These are phyloP conservation scores for Tautogolabrus adspersus DNA, from an alignment of 2,113 vertebrate genomes.

Conservation along the genomic window DNA sequence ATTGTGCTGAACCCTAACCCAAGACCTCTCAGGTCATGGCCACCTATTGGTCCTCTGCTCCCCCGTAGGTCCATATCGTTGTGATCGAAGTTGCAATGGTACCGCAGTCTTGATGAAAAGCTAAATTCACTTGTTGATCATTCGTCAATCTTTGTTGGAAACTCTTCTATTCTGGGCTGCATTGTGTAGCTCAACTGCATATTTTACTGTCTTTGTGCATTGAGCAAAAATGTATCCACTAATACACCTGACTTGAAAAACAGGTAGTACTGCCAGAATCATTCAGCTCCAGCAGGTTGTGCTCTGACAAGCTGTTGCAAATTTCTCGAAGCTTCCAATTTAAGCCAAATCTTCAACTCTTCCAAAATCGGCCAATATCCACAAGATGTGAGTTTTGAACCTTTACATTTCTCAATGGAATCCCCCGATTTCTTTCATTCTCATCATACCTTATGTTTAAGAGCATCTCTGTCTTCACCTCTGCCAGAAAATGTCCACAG, in stretches of 20 bases:
- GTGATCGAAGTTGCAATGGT: background rate
- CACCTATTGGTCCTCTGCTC: conserved; percentile 77
- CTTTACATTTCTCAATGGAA: conserved; percentile 1
- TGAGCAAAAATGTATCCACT: background rate
- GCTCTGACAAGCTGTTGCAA: background rate
- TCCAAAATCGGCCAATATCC: background rate
- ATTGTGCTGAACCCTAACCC: conserved; percentile 82
- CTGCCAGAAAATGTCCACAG: conserved; percentile 41
- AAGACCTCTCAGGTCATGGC: conserved; percentile 85
- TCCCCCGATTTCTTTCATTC: background rate
- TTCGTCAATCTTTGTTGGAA: background rate
- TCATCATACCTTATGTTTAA: conserved; percentile 11
- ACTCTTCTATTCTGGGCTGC: background rate
- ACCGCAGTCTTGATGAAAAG: background rate
- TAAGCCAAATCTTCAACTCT: background rate
- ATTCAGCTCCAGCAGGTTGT: background rate
- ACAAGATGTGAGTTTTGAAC: conserved; percentile 1
- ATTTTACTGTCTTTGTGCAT: conserved; percentile 1
- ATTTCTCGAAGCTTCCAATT: background rate
- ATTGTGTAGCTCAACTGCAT: background rate
- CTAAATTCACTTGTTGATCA: conserved; percentile 14
- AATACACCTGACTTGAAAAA: background rate
- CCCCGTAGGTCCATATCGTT: conserved; percentile 85
- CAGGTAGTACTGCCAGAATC: background rate
- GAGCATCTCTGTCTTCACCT: conserved; percentile 41